A percentile compares a stretch with the other conserved stretches of the same genome.
phyloP scores from a whole-genome alignment of 2,797 vertebrate genomes.

The Trichosurus vulpecula region DNA sequence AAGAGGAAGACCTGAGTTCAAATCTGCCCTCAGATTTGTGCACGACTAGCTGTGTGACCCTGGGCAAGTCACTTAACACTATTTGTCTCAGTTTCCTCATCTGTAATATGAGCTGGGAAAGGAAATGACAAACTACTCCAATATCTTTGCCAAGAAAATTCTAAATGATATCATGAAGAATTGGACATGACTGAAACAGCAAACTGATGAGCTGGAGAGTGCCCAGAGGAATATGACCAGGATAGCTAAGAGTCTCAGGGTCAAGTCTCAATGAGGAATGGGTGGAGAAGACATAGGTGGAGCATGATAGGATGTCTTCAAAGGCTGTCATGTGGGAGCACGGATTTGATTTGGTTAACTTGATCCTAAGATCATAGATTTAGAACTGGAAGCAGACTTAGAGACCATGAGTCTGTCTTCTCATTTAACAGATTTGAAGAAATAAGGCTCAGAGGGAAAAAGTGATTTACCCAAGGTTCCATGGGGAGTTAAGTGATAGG shows the following conservation, averaged over 20 bases:
- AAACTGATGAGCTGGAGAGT: neutral
- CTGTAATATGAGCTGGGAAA: neutral
- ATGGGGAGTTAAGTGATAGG: neutral
- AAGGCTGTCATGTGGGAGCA: neutral
- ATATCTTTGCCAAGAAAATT: neutral
- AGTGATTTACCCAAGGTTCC: neutral
- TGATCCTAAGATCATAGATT: neutral
- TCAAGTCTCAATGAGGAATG: neutral
- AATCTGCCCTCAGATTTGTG: neutral
- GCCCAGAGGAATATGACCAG: neutral
- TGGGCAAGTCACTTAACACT: neutral
- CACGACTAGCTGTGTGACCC: neutral
- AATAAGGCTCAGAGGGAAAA: neutral
- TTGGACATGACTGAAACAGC: neutral
- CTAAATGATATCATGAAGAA: neutral
- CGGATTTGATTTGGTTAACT: neutral
- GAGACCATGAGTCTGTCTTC: neutral
- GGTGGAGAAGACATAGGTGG: neutral
- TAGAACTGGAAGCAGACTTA: neutral
- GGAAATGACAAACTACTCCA: neutral
- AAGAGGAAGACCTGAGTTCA: neutral
- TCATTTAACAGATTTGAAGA: neutral
- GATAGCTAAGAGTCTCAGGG: neutral
- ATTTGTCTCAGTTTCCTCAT: neutral
- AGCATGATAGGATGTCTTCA: neutral